phyloP scores from a whole-genome alignment of 2,888 invertebrate genomes.

The Limenitis camilla region DNA sequence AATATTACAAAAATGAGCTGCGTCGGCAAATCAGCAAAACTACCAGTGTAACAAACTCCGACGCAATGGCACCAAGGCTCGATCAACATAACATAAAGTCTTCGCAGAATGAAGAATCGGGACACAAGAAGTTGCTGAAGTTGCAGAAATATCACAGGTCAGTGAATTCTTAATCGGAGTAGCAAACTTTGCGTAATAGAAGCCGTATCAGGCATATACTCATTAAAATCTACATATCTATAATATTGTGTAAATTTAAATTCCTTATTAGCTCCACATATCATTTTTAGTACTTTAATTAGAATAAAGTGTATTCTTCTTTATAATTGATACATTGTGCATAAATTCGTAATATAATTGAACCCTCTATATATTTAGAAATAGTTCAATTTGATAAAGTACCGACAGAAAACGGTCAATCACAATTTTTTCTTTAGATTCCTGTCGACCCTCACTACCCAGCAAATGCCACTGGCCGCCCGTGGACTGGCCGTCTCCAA shows the following conservation, averaged over 20 bases:
- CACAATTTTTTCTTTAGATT: conserved; percentile 52
- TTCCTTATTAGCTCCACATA: too few species aligned
- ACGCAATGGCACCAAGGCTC: conserved; percentile 70
- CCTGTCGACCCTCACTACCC: conserved; percentile 77
- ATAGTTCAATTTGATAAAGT: too few species aligned
- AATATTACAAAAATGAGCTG: conserved; percentile 61
- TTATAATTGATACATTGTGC: too few species aligned
- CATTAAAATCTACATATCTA: conserved; percentile 3
- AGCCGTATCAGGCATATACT: conserved; percentile 27
- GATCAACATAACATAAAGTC: conserved; percentile 51
- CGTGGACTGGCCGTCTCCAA: conserved; percentile 79
- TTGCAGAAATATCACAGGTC: conserved; percentile 75
- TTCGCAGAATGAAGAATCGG: conserved; percentile 52
- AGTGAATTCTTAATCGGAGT: conserved; percentile 47
- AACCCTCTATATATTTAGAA: too few species aligned
- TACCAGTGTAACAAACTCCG: conserved; percentile 75
- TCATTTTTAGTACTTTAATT: too few species aligned
- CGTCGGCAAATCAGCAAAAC: conserved; percentile 76
- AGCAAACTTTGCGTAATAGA: conserved; percentile 44
- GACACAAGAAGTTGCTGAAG: conserved; percentile 64
- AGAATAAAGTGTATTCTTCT: too few species aligned
- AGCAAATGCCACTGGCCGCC: conserved; percentile 75
- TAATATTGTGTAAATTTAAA: neutral
- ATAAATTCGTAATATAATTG: too few species aligned
- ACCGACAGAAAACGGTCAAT: conserved; percentile 7